Base-by-base conservation (phyloP, 2,888 invertebrate species). In the Colostygia pectinataria region DNA sequence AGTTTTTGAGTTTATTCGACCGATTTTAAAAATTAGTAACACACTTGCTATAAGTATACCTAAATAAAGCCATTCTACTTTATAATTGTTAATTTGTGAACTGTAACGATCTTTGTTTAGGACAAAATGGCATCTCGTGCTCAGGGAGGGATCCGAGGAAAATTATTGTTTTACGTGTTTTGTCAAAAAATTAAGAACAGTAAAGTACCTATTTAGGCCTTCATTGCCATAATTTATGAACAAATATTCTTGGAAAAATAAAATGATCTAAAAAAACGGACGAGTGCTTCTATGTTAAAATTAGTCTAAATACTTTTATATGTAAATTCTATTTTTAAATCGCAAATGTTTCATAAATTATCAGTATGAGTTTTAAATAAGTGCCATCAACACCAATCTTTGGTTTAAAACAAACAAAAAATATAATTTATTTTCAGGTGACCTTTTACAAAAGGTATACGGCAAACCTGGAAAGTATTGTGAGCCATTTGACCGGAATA, bases 31-130 rank as follows among this genome's bases (percentile, higher is more conserved):
- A n/a, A n/a, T n/a, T n/a, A n/a, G n/a, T n/a, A n/a, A n/a, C n/a
- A n/a, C n/a, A n/a, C n/a, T n/a, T n/a, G n/a, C n/a, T n/a, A n/a
- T n/a, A n/a, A n/a, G n/a, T n/a, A 61, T 59, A 60, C 61, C 64
- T 65, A 66, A 78, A 83, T 83, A 76, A 80, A 83, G 81, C 66
- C 68, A 81, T 83, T 80, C 57, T 61, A 68, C 67, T 70, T 73
- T 74, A 68, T 73, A 75, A 77, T 76, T 77, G 77, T 76, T 77
- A 74, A 78, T 79, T 79, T 69, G 68, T 65, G 66, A 62, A 71
- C 65, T 66, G 66, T 72, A 73, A 82, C 71, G 67, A 71, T 74
- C 74, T 81, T 82, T 83, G 77, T 75, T 83, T 74, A 65, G 65
- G 55, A 57, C 57, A 63, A 62, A 67, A 54, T 54, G 55, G 59